Evolutionary conservation across 2,888 invertebrate species (phyloP), one percentile per base, ranked within the genome.

Genomic region (Synergus gifuensis): DNA sequence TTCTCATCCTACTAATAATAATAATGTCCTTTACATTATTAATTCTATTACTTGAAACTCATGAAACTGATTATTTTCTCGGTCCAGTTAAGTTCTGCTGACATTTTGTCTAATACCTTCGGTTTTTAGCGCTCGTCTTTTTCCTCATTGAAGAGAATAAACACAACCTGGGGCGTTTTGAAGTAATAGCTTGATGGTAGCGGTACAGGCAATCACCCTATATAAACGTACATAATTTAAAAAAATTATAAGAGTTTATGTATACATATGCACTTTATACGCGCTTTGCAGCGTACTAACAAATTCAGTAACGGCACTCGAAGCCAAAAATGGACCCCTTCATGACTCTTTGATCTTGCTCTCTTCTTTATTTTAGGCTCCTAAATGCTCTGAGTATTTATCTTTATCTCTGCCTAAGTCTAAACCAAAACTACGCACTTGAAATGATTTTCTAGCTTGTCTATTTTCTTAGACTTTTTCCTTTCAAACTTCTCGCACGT

Each of bases 351-450:
- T 69, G 49, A 58, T 36, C 54, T 54, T 58, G 18, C n/a, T 16
- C 54, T 28, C 36, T 73, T 16, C 36, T 73, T 73, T n/a, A 54
- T 73, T 49, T n/a, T n/a, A n/a, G 4, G 14, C 28, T 28, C 62
- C 42, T 66, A 18, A 66, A 73, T 36, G n/a, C 36, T 49, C 69
- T 9, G 36, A 49, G 18, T 18, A 58, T 58, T 58, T 18, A 58
- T 69, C 16, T 69, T 36, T 44, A 11, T 66, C n/a, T 36, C 28
- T 49, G 69, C 69, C 69, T 73, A 58, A 9, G 40, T 40, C 73
- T 58, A n/a, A 11, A 54, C 11, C 36, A 28, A 69, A 69, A 69
- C n/a, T 73, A n/a, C 73, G 73, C 73, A 73, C 73, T 49, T 73
- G 54, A 28, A 73, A 54, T 73, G 54, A 54, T 73, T 54, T 49